Evolutionary conservation across 2,113 vertebrate genomes (phyloP).

Genomic region (Aspiorhynchus laticeps): DNA sequence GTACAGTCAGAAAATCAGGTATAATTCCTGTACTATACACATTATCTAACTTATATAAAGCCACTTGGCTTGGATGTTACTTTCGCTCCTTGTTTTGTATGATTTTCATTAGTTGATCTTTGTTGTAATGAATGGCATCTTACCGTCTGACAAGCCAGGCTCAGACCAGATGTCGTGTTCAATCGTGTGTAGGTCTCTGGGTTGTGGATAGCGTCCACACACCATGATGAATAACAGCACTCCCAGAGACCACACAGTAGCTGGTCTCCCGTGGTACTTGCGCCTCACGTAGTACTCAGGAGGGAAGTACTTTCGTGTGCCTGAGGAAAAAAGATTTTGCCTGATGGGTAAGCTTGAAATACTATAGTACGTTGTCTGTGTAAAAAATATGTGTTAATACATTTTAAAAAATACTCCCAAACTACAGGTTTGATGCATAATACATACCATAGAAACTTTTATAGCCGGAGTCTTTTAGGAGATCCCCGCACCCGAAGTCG

Average conservation of each 20-base stretch:
- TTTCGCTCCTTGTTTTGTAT: no score
- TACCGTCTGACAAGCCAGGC: neutral
- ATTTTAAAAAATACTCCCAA: neutral
- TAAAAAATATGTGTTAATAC: no score
- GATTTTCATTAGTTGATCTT: neutral
- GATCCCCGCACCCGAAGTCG: neutral
- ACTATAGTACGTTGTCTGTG: no score
- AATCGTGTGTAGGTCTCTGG: neutral
- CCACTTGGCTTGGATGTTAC: no score
- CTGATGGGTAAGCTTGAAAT: neutral
- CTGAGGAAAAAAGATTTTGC: neutral
- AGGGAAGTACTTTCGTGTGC: neutral
- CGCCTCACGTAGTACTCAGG: neutral
- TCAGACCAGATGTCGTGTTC: neutral
- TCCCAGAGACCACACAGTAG: conserved; percentile 5
- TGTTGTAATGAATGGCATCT: neutral
- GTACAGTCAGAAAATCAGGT: neutral
- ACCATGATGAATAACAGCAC: neutral
- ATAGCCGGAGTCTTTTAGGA: neutral
- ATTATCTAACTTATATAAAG: no score
- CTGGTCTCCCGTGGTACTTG: neutral
- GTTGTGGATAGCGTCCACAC: neutral
- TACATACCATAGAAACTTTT: neutral
- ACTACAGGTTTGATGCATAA: neutral
- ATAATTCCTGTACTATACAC: neutral